phyloP scores from a whole-genome alignment of 1,140 invertebrate genomes.

The Panagrolaimus sp. region DNA sequence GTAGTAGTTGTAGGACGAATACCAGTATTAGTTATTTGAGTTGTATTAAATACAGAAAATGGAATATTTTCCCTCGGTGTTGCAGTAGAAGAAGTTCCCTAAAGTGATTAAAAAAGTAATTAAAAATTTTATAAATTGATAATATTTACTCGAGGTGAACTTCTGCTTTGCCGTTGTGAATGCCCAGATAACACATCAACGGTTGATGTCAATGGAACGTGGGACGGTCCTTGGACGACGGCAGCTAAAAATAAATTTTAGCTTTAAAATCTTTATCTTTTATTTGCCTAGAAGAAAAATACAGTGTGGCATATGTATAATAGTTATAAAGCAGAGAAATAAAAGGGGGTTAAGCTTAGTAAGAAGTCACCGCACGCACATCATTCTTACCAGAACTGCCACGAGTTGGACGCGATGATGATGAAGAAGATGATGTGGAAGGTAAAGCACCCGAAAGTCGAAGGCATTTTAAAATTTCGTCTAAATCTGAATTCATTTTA shows the following conservation, averaged over 20 bases:
- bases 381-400: conserved; percentile 9
- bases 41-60: not conserved
- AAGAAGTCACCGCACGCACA: conserved; percentile 11
- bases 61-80: not conserved
- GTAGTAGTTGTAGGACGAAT: not conserved
- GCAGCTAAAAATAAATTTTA: not conserved
- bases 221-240: not conserved
- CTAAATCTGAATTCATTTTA: conserved; percentile 52
- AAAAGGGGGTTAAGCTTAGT: not conserved
- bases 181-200: too few relatives aligned
- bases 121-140: not conserved
- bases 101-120: not conserved
- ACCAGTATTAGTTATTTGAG: not conserved
- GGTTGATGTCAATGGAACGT: not conserved
- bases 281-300: not conserved
- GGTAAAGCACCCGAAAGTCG: not conserved
- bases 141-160: not conserved
- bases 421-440: not conserved
- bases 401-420: not conserved
- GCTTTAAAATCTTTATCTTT: not conserved
- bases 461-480: conserved; percentile 37
- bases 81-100: not conserved
- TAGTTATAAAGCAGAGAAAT: not conserved
- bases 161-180: not conserved
- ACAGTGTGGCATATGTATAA: not conserved